phyloP scores from a whole-genome alignment of 2,797 vertebrate genomes.

The Siniperca scherzeri region DNA sequence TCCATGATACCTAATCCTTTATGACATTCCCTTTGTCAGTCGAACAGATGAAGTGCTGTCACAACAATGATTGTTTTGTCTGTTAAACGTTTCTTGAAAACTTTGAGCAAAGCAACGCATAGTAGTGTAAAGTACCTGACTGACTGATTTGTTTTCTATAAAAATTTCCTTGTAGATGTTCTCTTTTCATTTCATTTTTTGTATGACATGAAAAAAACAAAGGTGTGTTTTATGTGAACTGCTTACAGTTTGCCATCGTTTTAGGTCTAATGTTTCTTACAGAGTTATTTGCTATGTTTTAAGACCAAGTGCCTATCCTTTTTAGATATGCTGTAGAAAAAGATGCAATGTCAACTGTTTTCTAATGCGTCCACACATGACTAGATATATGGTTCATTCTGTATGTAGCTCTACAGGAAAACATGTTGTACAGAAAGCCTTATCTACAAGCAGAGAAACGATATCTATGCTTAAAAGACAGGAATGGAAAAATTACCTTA shows the following conservation, averaged over 20 bases:
- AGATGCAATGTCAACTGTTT: slow-evolving; percentile 86
- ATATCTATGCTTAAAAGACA: slow-evolving; percentile 48
- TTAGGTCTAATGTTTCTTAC: slow-evolving; percentile 87
- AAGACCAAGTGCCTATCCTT: slow-evolving; percentile 97
- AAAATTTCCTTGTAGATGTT: slow-evolving; percentile 79
- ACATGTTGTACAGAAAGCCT: slow-evolving; percentile 78
- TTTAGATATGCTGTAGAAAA: slow-evolving; percentile 88
- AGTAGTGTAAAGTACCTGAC: slow-evolving; percentile 55
- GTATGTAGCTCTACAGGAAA: slow-evolving; percentile 76
- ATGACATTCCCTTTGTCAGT: slow-evolving; percentile 71
- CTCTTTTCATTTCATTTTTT: slow-evolving; percentile 87
- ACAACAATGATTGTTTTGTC: slow-evolving; percentile 56
- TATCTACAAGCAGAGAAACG: slow-evolving; percentile 72
- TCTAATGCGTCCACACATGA: slow-evolving; percentile 81
- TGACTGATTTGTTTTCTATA: slow-evolving; percentile 78
- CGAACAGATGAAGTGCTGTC: slow-evolving; percentile 48
- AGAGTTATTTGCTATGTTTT: slow-evolving; percentile 89
- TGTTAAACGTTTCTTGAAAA: slow-evolving; percentile 60
- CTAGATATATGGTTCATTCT: slow-evolving; percentile 62
- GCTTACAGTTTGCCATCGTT: slow-evolving; percentile 86
- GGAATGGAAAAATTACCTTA: slow-evolving; percentile 48
- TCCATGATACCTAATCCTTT: slow-evolving; percentile 71
- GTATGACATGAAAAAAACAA: slow-evolving; percentile 82
- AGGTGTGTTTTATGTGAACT: slow-evolving; percentile 78
- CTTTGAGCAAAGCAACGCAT: slow-evolving; percentile 57